Percentiles rank a stretch among this genome's conserved stretches.
These are phyloP conservation scores for Catharus minimus DNA, from an alignment of 2,113 vertebrate genomes.

Conservation along the genomic window DNA sequence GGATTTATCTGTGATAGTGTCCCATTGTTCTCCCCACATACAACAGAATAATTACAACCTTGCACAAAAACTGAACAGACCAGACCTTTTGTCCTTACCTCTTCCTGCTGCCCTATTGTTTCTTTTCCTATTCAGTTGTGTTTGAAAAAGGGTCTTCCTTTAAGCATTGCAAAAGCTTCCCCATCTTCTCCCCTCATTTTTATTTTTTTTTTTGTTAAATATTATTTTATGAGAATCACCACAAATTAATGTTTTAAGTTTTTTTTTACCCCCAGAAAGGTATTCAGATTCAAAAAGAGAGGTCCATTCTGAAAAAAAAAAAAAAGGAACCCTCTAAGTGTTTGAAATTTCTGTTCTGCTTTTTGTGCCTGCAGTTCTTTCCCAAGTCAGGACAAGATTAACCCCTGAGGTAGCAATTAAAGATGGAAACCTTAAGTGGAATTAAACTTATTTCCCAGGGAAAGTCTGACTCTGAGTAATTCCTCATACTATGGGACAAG, in stretches of 20 bases:
- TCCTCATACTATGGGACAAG: neutral
- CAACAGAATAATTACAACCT: neutral
- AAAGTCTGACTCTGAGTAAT: neutral
- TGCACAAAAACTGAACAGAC: neutral
- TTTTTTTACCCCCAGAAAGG: accelerated
- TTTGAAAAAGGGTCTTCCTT: neutral
- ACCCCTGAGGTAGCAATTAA: neutral
- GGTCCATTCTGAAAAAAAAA: neutral
- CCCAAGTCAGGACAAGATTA: neutral
- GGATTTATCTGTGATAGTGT: neutral
- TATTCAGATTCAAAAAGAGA: neutral
- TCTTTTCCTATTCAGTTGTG: neutral
- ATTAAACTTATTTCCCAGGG: neutral
- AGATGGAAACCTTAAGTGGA: neutral
- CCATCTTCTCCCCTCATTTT: neutral
- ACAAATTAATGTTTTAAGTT: neutral
- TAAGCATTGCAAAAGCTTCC: neutral
- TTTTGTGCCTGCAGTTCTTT: neutral
- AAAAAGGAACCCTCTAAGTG: neutral
- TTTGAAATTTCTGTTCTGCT: neutral
- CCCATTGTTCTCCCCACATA: neutral
- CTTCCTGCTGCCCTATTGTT: neutral
- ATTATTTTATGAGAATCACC: neutral
- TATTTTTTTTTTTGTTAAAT: neutral
- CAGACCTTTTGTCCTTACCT: neutral